Percentiles rank a stretch among this genome's conserved stretches.
phyloP scores from a whole-genome alignment of 2,888 invertebrate species.

The Panopea generosa region DNA sequence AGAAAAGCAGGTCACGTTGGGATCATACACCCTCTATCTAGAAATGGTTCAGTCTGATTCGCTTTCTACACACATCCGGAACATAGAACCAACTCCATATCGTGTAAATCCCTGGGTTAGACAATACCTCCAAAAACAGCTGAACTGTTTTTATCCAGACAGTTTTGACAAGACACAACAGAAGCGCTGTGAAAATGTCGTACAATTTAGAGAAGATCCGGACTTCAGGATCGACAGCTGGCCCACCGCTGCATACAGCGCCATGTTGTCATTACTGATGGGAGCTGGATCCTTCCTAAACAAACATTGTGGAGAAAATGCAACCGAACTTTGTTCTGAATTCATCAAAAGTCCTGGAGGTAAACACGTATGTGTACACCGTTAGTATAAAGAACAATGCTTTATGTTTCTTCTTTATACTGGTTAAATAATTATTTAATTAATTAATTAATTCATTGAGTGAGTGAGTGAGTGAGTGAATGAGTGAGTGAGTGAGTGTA shows the following conservation, averaged over 20 bases:
- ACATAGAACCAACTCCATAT: constrained; percentile 14
- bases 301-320: constrained; percentile 16
- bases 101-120: constrained; percentile 38
- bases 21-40: constrained; percentile 41
- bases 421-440: no score
- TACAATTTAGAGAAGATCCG: constrained; percentile 1
- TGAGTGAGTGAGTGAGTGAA: no score
- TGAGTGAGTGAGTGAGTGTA: no score
- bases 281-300: constrained; percentile 15
- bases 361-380: no score
- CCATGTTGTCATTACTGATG: constrained; percentile 22
- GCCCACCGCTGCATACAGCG: constrained; percentile 31
- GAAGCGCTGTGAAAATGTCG: constrained; percentile 5
- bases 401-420: no score
- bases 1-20: constrained; percentile 28
- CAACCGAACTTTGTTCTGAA: constrained; percentile 27
- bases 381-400: no score
- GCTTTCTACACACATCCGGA: constrained; percentile 18
- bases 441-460: no score
- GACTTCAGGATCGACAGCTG: constrained; percentile 24
- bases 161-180: constrained; percentile 45
- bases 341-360: constrained; percentile 24
- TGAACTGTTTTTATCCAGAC: constrained; percentile 36
- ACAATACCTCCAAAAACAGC: constrained; percentile 34
- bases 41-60: constrained; percentile 33